These are phyloP conservation scores for Cataglyphis hispanica DNA, from an alignment of 1,140 invertebrate genomes.

Conservation along the genomic window DNA sequence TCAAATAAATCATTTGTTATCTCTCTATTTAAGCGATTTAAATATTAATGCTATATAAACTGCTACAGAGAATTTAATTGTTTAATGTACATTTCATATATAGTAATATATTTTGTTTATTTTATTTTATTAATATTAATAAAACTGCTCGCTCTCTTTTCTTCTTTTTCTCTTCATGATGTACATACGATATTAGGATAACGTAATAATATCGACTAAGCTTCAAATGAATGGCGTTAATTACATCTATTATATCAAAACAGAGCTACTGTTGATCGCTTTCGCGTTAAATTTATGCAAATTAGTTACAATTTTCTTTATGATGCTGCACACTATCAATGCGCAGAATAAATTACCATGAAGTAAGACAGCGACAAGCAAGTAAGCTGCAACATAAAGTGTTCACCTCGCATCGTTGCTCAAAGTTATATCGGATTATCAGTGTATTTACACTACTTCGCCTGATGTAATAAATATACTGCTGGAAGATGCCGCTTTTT, in stretches of 20 bases:
- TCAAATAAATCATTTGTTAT: neutral
- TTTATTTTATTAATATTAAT: neutral
- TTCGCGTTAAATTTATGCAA: slow-evolving; percentile 30
- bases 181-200: neutral
- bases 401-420: slow-evolving; percentile 7
- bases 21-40: neutral
- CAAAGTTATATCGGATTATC: slow-evolving; percentile 39
- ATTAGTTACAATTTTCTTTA: slow-evolving; percentile 39
- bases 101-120: neutral
- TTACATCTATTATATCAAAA: neutral
- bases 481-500: neutral
- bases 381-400: slow-evolving; percentile 32
- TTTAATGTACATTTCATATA: neutral
- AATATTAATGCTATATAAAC: neutral
- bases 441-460: slow-evolving; percentile 15
- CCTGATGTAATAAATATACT: neutral
- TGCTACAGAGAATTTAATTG: neutral
- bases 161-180: too few species aligned
- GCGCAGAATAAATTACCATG: slow-evolving; percentile 30
- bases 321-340: neutral
- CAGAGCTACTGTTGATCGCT: neutral
- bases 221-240: neutral
- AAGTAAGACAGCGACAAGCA: slow-evolving; percentile 35
- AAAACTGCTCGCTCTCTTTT: neutral
- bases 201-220: neutral